Percentiles rank a stretch among this genome's conserved stretches.
These are phyloP conservation scores for Ceratina japonica DNA, from an alignment of 1,140 invertebrate genomes.

Conservation along the genomic window DNA sequence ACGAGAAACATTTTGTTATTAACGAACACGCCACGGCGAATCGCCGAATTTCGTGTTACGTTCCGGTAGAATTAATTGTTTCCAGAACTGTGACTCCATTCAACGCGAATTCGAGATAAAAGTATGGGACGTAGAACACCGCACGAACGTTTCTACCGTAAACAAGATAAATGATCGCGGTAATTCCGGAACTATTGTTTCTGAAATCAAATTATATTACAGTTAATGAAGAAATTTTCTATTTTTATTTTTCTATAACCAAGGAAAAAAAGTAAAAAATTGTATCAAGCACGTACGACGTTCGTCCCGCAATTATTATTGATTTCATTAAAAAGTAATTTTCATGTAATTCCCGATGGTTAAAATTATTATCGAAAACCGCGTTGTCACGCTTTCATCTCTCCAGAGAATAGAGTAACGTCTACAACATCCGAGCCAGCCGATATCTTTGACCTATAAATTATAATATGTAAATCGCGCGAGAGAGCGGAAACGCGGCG, in stretches of 20 bases:
- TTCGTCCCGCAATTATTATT: too few species aligned
- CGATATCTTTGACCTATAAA: conserved; percentile 67
- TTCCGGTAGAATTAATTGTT: neutral
- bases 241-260: too few species aligned
- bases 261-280: too few species aligned
- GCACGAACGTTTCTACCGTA: neutral
- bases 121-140: neutral
- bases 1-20: conserved; percentile 15
- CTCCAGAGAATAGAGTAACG: conserved; percentile 14
- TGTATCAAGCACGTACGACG: too few species aligned
- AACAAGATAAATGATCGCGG: too few species aligned
- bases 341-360: too few species aligned
- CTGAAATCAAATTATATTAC: too few species aligned
- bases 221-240: too few species aligned
- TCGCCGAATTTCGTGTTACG: neutral
- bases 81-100: neutral
- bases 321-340: too few species aligned
- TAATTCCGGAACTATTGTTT: too few species aligned
- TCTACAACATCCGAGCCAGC: conserved; percentile 32
- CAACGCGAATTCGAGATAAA: neutral
- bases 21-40: conserved; percentile 9
- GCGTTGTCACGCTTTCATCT: conserved; percentile 26
- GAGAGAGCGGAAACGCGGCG: conserved; percentile 14
- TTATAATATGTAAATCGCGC: conserved; percentile 71
- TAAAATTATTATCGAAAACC: conserved; percentile 47